Base-by-base conservation (phyloP, 2,797 vertebrate species). In the Lates japonicus region DNA sequence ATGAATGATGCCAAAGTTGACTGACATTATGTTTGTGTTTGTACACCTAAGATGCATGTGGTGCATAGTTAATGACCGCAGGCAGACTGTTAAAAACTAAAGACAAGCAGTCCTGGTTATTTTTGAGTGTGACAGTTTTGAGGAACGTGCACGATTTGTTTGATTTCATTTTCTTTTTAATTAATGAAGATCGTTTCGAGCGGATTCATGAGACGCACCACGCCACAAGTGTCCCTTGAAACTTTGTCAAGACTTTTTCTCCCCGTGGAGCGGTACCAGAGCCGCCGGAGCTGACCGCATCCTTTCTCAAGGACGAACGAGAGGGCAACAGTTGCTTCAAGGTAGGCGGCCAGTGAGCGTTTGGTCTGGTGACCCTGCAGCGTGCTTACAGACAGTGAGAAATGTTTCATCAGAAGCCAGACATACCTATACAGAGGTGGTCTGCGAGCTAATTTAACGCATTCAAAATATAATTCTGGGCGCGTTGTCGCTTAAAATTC, bases 201-300 rank as follows among this genome's bases (percentile, higher is more conserved):
- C 75, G 92, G 90, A 92, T 95, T 92, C 92, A 94, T 95, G 94
- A 92, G 84, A 90, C 76, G 85, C 77, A 55, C 70, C 76, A 62
- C 76, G 17, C n/a, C 83, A 81, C 71, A 87, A 85, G 85, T 86
- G 75, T 82, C 86, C 69, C 74, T 52, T 88, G 74, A 92, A 93
- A 90, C 85, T 88, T 91, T 87, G 58, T 79, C 79, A 63, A 92
- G 69, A 92, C 88, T 85, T 90, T 89, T 87, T 82, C 31, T 74
- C 65, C 78, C 80, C 52, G 84, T 87, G 90, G 90, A 90, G 84
- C 87, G 84, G 86, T 61, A 73, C 61, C 84, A 87, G 80, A 88
- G 78, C 81, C 85, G 75, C 80, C 87, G 90, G 85, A 88, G 88
- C 67, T 95, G 92, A 95, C 88, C 92, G 86, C 92, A 95, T 95